Evolutionary conservation across 2,888 invertebrate genomes (phyloP), one percentile per base, ranked within the genome.

Genomic region (Cephus runcator): DNA sequence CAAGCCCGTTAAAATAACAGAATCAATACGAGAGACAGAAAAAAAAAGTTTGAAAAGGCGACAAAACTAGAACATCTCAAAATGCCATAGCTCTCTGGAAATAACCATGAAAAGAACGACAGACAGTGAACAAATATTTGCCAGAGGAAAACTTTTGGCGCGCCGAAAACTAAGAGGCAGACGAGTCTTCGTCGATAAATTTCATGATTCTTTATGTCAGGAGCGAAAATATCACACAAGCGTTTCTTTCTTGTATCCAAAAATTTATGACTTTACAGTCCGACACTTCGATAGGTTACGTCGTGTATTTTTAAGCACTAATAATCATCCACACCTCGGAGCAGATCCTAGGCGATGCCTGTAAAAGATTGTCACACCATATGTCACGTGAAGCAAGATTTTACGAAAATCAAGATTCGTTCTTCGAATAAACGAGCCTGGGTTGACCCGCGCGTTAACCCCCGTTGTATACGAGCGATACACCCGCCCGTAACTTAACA

Each of bases 41-140:
- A 40, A 6, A 56, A 40, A 9, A 15, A 34, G 34, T 23, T 9
- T 6, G 23, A 56, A 23, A 56, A 56, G 23, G 9, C 56, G 23
- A 23, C 56, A 56, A 56, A 56, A 23, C 9, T 56, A 9, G 1
- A 56, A 2, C 9, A 23, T 23, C 23, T 56, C 56, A 23, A 23
- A 56, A 56, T 56, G 23, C 56, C 15, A 56, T 56, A 56, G 23
- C 56, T 56, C 56, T 56, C 23, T 56, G 23, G 23, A 56, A 56
- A 23, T 56, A 56, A 15, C 56, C 23, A 9, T 56, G 56, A 56
- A 56, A 56, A 56, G 56, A 56, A 23, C 3, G 56, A 56, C 56
- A 56, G 56, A 56, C 56, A 56, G 56, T 23, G 56, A 9, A 56
- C 71, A 71, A 71, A 71, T 71, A 71, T 71, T 71, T 71, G 71